These are phyloP conservation scores for Sebastes schlegelii DNA, from an alignment of 2,113 vertebrate genomes.

Conservation along the genomic window DNA sequence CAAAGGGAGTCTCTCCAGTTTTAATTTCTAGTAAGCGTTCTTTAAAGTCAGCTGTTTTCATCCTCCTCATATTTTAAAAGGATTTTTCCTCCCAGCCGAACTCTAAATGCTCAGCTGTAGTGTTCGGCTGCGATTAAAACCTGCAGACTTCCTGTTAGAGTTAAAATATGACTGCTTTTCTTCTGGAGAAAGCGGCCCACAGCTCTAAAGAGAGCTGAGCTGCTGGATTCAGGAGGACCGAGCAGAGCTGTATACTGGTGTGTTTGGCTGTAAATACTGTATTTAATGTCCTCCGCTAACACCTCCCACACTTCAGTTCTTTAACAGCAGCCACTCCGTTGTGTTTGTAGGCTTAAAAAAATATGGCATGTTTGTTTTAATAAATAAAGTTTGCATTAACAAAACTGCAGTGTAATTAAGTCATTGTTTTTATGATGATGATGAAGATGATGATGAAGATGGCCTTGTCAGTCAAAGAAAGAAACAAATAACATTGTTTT, in stretches of 20 bases:
- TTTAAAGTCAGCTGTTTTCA: constrained; percentile 5
- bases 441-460: neutral
- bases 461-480: neutral
- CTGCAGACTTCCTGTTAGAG: neutral
- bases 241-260: constrained; percentile 13
- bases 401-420: constrained; percentile 70
- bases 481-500: constrained; percentile 60
- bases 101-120: neutral
- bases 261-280: constrained; percentile 71
- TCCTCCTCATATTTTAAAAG: neutral
- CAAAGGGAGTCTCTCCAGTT: neutral
- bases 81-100: neutral
- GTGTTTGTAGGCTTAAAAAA: constrained; percentile 85
- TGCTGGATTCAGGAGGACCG: neutral
- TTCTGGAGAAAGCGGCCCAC: neutral
- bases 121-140: neutral
- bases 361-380: constrained; percentile 93
- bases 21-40: neutral
- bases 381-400: constrained; percentile 98
- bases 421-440: constrained; percentile 42
- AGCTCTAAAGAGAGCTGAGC: neutral
- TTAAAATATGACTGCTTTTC: neutral
- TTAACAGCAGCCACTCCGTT: constrained; percentile 68
- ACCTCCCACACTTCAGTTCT: constrained; percentile 15
- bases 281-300: constrained; percentile 50